Base-by-base conservation (phyloP, 2,888 invertebrate species). In the Nemotelus pantherinus region DNA sequence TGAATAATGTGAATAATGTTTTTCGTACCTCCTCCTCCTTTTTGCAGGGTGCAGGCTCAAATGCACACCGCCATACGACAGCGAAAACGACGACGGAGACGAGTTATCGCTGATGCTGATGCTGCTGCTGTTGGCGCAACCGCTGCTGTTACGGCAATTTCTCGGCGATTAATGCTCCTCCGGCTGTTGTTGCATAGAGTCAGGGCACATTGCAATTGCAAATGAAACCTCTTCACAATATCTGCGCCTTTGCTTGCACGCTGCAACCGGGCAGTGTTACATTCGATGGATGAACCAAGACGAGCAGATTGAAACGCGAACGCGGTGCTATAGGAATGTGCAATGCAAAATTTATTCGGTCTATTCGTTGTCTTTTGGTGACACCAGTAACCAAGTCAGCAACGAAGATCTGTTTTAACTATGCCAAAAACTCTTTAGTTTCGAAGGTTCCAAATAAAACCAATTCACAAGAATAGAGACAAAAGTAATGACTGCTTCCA, bases 1-100 rank as follows among this genome's bases (percentile, higher is more conserved):
- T 70, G 70, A 70, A 70, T 70, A 70, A 70, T 70, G 70, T 70
- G 70, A 70, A 70, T 70, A 70, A 70, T 70, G 70, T 70, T 70
- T 70, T 70, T 53, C 70, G 70, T 53, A 70, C 70, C 70, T 70
- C 70, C 65, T 65, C 45, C 70, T 70, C 25, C 70, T 70, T 70
- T 70, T 70, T 39, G 70, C 25, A 25, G 70, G 55, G 48, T 25
- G 10, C 57, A 57, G 25, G 57, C 10, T 10, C n/a, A 57, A 25
- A 10, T 57, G 5, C 5, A 25, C 25, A 10, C 55, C 70, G 53
- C 70, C 39, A 43, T 55, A 44, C 65, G 53, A 7, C 6, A 6
- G 63, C 43, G 43, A 39, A 50, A 41, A 70, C 55, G 43, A 70
- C 70, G 43, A 70, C 25, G 25, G 25, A 25, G 25, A 25, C 25